A percentile compares a stretch with the other conserved stretches of the same genome.
phyloP scores from a whole-genome alignment of 2,113 vertebrate species.

The Sigmodon hispidus region DNA sequence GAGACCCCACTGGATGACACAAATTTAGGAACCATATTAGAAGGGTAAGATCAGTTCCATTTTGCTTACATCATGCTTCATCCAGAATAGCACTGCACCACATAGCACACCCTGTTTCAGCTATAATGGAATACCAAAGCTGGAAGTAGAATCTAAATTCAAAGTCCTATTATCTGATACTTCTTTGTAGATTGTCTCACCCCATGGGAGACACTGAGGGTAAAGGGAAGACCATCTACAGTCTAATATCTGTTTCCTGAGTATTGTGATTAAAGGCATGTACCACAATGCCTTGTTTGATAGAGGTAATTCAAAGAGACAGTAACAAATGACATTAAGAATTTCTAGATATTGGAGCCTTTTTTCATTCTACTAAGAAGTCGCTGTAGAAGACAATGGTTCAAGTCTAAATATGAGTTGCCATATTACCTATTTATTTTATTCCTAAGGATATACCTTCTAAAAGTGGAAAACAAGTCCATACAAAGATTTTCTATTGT shows the following conservation, averaged over 20 bases:
- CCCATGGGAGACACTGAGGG: neutral
- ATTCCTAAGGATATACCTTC: neutral
- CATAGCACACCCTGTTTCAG: slow-evolving; percentile 58
- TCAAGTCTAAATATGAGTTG: neutral
- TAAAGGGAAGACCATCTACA: neutral
- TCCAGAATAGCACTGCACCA: neutral
- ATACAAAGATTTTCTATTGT: neutral
- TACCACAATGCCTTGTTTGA: neutral
- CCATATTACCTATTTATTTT: neutral
- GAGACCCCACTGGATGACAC: neutral
- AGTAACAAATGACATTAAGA: neutral
- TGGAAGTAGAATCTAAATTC: neutral
- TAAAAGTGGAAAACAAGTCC: neutral
- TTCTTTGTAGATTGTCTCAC: neutral
- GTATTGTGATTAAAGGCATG: neutral
- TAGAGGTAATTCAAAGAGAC: neutral
- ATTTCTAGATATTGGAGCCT: neutral
- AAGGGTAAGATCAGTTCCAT: neutral
- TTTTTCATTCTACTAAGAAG: neutral
- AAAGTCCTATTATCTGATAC: neutral
- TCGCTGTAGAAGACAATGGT: neutral
- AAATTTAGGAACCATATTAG: neutral
- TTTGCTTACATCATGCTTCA: neutral
- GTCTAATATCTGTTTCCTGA: neutral
- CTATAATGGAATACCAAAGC: neutral